These are phyloP conservation scores for Melinopterus prodromus DNA, from an alignment of 2,888 invertebrate genomes.

Conservation along the genomic window DNA sequence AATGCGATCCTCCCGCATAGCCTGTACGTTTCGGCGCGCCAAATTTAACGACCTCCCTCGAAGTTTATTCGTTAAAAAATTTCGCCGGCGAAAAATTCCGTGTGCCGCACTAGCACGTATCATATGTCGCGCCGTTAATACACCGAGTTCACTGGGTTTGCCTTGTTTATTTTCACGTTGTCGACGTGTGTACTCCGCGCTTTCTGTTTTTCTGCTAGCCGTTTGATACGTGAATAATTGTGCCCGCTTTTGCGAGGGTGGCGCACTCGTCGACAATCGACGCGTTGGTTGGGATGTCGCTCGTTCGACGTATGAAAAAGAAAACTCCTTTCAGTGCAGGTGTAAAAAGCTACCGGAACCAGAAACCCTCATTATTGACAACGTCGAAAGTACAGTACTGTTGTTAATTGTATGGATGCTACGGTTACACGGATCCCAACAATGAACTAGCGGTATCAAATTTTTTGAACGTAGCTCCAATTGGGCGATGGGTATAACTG, in stretches of 20 bases:
- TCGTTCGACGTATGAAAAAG: background rate
- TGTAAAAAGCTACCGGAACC: background rate
- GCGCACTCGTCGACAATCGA: background rate
- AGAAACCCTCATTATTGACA: background rate
- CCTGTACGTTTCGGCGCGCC: background rate
- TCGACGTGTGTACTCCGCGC: background rate
- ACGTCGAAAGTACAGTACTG: background rate
- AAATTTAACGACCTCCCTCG: background rate
- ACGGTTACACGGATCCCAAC: background rate
- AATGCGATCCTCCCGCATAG: background rate
- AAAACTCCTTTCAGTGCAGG: background rate
- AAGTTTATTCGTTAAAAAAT: background rate
- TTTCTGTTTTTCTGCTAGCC: background rate
- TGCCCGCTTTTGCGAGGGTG: background rate
- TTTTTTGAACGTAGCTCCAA: background rate
- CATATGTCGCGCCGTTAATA: background rate
- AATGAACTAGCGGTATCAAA: background rate
- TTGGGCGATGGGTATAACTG: background rate
- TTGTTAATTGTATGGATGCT: background rate
- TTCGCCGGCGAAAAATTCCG: background rate
- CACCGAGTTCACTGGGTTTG: background rate
- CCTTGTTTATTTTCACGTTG: background rate
- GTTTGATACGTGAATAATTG: background rate
- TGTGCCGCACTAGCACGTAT: background rate
- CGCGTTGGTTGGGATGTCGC: background rate